Percentiles rank a stretch among this genome's conserved stretches.
Conservation (phyloP, 2,797 vertebrate genomes). For the Craterocephalus amniculus region DNA sequence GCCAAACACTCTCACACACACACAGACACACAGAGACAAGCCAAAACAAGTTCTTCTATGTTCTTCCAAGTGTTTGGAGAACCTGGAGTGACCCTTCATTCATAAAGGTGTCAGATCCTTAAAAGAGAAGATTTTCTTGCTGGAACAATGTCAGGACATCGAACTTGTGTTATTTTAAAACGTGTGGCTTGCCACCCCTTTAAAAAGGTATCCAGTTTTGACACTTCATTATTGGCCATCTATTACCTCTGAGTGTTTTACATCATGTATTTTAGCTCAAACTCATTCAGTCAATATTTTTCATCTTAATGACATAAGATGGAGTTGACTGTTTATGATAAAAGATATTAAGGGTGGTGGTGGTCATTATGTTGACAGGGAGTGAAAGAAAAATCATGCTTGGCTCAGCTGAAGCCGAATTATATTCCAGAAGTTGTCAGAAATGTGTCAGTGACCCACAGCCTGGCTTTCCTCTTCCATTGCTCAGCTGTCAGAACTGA, state of each 20-base stretch:
- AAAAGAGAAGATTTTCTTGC: not conserved
- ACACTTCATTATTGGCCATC: not conserved
- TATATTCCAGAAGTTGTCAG: no score
- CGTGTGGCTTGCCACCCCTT: not conserved
- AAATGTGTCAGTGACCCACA: no score
- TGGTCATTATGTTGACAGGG: not conserved
- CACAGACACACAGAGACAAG: no score
- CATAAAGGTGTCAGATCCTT: not conserved
- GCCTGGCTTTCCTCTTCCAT: no score
- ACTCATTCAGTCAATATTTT: not conserved
- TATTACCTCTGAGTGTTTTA: no score
- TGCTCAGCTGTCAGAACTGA: no score
- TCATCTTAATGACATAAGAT: not conserved
- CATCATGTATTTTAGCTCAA: not conserved
- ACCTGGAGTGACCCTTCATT: conserved; percentile 13
- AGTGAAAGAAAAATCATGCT: not conserved
- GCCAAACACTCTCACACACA: no score
- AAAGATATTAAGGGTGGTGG: not conserved
- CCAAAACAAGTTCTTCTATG: conserved; percentile 13
- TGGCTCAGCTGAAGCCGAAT: no score
- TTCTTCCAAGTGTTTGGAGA: not conserved
- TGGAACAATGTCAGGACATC: not conserved
- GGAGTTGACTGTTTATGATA: not conserved
- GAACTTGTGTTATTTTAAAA: not conserved
- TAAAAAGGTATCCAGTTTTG: not conserved